Evolutionary conservation across 2,888 invertebrate species (phyloP).

Genomic region (Bellardia pandia): DNA sequence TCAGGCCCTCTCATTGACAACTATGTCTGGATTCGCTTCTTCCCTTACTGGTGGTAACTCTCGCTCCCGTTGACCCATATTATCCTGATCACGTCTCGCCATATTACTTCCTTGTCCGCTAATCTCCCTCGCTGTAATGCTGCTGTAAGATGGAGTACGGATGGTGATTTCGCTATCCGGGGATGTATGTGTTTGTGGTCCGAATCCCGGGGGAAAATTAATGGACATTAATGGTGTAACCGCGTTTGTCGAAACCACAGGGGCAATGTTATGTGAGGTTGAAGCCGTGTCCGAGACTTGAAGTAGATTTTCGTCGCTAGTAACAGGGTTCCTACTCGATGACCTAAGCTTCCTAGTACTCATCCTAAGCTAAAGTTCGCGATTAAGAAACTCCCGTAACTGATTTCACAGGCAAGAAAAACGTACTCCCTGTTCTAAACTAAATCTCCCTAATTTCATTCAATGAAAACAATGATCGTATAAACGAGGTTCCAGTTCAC

Average conservation of each 20-base stretch:
- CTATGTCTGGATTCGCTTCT: not conserved
- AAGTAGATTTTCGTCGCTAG: no score
- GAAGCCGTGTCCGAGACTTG: no score
- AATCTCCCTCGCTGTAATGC: not conserved
- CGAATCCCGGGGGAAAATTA: not conserved
- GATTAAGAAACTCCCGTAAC: no score
- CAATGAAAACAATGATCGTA: no score
- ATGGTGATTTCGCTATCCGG: not conserved
- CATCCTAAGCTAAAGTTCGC: no score
- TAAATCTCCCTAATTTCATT: no score
- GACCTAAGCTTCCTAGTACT: no score
- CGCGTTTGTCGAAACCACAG: not conserved
- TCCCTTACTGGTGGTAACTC: not conserved
- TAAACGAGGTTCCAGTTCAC: no score
- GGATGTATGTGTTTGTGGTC: not conserved
- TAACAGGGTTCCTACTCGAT: no score
- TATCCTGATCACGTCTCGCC: not conserved
- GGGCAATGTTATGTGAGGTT: no score
- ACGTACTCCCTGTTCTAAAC: no score
- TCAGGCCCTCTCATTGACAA: not conserved
- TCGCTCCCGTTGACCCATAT: not conserved
- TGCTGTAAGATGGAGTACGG: not conserved
- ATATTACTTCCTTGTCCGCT: not conserved
- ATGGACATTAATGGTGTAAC: not conserved
- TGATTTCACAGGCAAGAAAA: no score